Base-by-base conservation (phyloP, 2,888 invertebrate species). In the Lymantria dispar region DNA sequence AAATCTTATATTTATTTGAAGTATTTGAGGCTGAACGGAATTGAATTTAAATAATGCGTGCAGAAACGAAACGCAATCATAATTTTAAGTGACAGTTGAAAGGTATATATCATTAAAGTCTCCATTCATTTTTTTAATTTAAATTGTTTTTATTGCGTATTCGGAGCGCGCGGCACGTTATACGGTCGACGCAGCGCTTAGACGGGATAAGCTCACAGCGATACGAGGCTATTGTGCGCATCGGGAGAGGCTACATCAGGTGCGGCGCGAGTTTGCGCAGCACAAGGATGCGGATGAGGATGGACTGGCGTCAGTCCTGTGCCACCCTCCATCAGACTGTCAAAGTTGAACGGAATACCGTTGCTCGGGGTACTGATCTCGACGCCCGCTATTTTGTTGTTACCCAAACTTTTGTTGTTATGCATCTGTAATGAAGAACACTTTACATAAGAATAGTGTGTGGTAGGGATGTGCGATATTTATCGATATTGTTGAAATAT, bases 321-420 rank as follows among this genome's bases (percentile, higher is more conserved):
- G 71, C 98, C 97, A 46, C 97, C 97, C 70, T 97, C 97, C 96
- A 98, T 97, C 55, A 98, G 92, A 64, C 96, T 96, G 74, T 98
- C 98, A 81, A 97, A 98, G 85, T 97, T 97, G 87, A 98, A 97
- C 68, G 95, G 95, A 63, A 97, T 95, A 46, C 97, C 98, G 70
- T 95, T 95, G 57, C 97, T 96, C 0, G 98, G 98, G 10, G 97
- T 97, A 58, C 95, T 95, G 71, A 98, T 97, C 68, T 96, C 94
- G 60, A 97, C 94, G 50, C 97, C 97, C 33, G 95, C 94, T 58
- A 95, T 94, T 72, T 95, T 95, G 63, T 93, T 92, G 60, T 90
- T 87, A 63, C 74, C 80, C 47, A 84, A 64, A 38, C 80, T 84
- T 73, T 91, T 92, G 75, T 87, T 85, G 70, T 88, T 87, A 76